A percentile compares a stretch with the other conserved stretches of the same genome.
Conservation (phyloP, 2,888 invertebrate genomes). For the Cremastinae sp. region DNA sequence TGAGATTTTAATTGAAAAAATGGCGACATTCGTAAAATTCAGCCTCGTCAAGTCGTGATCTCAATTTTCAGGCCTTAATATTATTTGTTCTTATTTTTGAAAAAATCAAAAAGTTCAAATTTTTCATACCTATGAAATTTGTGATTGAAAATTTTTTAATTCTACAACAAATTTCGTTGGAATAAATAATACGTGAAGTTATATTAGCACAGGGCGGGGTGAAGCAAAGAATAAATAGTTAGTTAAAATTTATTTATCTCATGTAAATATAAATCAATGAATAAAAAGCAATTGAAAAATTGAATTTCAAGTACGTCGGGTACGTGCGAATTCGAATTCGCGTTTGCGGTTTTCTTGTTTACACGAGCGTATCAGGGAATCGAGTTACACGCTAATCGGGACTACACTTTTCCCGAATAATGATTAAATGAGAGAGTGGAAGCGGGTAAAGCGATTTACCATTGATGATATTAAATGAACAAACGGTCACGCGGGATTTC, state of each 20-base stretch:
- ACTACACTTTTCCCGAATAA: slow-evolving; percentile 40
- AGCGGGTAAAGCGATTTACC: slow-evolving; percentile 29
- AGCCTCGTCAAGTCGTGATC: too few relatives aligned
- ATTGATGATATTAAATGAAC: slow-evolving; percentile 1
- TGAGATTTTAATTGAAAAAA: slow-evolving; percentile 4
- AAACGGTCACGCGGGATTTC: slow-evolving; percentile 12
- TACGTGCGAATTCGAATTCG: slow-evolving; percentile 11
- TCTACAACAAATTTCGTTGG: too few relatives aligned
- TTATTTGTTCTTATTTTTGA: too few relatives aligned
- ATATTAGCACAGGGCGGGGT: too few relatives aligned
- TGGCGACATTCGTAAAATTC: not conserved
- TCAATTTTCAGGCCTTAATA: too few relatives aligned
- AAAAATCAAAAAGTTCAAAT: too few relatives aligned
- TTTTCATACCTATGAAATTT: too few relatives aligned
- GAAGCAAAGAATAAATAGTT: too few relatives aligned
- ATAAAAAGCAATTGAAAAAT: not conserved
- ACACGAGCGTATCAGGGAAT: slow-evolving; percentile 25
- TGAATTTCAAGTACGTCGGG: not conserved
- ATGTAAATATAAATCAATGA: not conserved
- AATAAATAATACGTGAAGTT: too few relatives aligned
- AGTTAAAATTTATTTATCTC: not conserved
- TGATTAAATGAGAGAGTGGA: slow-evolving; percentile 52
- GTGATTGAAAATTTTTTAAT: too few relatives aligned
- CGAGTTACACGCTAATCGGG: slow-evolving; percentile 45
- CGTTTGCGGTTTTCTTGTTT: slow-evolving; percentile 36